These are phyloP conservation scores for Philonicus albiceps DNA, from an alignment of 2,888 invertebrate species.

Conservation along the genomic window DNA sequence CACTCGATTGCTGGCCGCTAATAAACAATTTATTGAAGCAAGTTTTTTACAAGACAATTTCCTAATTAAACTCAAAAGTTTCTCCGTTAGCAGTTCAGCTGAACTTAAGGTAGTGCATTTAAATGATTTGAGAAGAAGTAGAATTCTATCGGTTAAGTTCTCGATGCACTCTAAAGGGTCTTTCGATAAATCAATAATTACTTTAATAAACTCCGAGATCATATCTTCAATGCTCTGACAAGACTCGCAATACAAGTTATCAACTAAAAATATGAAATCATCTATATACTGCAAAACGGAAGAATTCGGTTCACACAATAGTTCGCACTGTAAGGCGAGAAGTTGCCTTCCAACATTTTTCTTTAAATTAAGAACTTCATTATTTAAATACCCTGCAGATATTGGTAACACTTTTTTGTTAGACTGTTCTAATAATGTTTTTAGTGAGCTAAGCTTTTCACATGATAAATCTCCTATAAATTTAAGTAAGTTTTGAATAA, in stretches of 20 bases:
- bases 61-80: background rate
- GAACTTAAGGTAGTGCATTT: background rate
- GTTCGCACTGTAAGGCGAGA: background rate
- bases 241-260: background rate
- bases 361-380: background rate
- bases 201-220: background rate
- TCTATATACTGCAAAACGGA: background rate
- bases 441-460: background rate
- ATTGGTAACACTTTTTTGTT: background rate
- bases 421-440: background rate
- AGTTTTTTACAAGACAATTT: conserved; percentile 1
- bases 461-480: background rate
- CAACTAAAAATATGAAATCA: background rate
- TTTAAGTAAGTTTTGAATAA: background rate
- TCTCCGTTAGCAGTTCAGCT: background rate
- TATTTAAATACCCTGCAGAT: background rate
- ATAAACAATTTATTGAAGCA: background rate
- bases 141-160: background rate
- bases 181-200: background rate
- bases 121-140: background rate
- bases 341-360: background rate
- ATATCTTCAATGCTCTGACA: background rate
- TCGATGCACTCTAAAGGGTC: background rate
- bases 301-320: background rate
- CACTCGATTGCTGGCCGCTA: background rate